phyloP scores from a whole-genome alignment of 2,797 vertebrate genomes.

The Hydrolagus colliei region DNA sequence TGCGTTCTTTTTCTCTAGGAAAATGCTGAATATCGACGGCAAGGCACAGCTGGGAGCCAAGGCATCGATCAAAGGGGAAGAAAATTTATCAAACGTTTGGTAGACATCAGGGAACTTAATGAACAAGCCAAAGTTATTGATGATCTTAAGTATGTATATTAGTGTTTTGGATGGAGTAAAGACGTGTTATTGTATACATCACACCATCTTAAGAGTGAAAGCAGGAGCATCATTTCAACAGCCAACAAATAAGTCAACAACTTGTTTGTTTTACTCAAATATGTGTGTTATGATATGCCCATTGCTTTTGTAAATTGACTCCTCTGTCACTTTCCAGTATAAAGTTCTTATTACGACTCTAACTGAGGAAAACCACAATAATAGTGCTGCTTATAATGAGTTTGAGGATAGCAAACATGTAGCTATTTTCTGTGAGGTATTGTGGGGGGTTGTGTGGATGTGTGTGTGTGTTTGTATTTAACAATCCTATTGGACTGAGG shows the following conservation, averaged over 20 bases:
- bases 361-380: background rate
- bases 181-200: background rate
- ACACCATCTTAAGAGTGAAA: background rate
- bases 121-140: slow-evolving; percentile 98
- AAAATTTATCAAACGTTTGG: slow-evolving; percentile 84
- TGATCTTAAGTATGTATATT: slow-evolving; percentile 80
- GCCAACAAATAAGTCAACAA: too few relatives aligned
- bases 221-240: background rate
- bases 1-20: slow-evolving; percentile 58
- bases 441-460: too few relatives aligned
- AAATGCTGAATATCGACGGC: slow-evolving; percentile 71
- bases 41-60: slow-evolving; percentile 64
- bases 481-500: too few relatives aligned
- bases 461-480: too few relatives aligned
- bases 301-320: background rate
- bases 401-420: background rate
- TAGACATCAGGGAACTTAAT: slow-evolving; percentile 93
- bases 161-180: background rate
- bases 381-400: background rate
- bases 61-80: slow-evolving; percentile 72
- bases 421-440: too few relatives aligned
- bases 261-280: background rate
- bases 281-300: background rate
- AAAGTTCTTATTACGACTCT: background rate
- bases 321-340: background rate